phyloP scores from a whole-genome alignment of 2,113 vertebrate genomes.

The Entelurus aequoreus region DNA sequence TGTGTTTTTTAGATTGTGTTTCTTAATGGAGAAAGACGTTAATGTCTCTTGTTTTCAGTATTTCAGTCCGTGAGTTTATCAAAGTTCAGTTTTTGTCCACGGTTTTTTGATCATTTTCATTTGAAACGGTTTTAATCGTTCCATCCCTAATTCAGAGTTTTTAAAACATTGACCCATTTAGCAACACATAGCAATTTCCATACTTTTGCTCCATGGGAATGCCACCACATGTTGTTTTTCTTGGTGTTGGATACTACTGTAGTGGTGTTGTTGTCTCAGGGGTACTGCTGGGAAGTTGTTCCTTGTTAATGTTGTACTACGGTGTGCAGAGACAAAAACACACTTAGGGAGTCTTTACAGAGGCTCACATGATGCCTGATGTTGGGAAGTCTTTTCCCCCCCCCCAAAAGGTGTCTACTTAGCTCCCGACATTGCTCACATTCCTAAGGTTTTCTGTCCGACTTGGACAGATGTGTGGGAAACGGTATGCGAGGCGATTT shows the following conservation, averaged over 20 bases:
- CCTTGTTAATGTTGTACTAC: too few species aligned
- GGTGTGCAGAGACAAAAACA: not conserved
- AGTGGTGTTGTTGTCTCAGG: not conserved
- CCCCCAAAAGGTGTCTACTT: conserved; percentile 37
- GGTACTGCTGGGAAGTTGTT: not conserved
- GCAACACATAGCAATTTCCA: not conserved
- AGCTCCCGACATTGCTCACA: conserved; percentile 48
- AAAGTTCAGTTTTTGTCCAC: too few species aligned
- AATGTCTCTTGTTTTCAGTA: too few species aligned
- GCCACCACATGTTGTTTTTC: too few species aligned
- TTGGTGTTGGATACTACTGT: not conserved
- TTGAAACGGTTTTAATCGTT: too few species aligned
- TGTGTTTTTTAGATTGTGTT: too few species aligned
- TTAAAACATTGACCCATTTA: too few species aligned
- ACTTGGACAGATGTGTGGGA: conserved; percentile 42
- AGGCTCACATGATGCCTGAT: conserved; percentile 17
- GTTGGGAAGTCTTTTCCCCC: not conserved
- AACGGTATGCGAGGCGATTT: not conserved
- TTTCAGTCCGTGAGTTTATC: too few species aligned
- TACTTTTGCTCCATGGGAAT: not conserved
- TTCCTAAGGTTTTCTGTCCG: conserved; percentile 58
- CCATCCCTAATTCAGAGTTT: too few species aligned
- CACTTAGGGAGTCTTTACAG: conserved; percentile 24
- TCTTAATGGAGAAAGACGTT: too few species aligned
- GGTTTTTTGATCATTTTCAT: too few species aligned